These are phyloP conservation scores for Heliocidaris tuberculata DNA, from an alignment of 35 echinoderm and acorn worm species.

Conservation along the genomic window DNA sequence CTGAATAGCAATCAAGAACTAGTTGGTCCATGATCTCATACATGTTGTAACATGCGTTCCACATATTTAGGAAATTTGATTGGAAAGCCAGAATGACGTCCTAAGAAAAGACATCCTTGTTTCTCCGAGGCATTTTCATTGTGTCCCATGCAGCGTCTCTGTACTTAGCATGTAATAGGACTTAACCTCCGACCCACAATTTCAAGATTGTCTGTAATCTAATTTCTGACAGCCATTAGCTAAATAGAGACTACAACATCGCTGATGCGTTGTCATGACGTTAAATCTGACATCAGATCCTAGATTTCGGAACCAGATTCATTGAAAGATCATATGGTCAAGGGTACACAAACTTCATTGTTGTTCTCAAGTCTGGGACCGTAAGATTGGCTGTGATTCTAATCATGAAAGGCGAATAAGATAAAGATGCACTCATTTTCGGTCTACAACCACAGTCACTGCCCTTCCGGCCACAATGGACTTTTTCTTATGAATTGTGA, in stretches of 20 bases:
- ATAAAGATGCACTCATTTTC: neutral
- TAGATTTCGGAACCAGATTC: neutral
- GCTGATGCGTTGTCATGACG: neutral
- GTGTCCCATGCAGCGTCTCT: neutral
- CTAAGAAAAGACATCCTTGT: neutral
- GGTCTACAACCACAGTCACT: neutral
- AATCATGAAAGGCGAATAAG: neutral
- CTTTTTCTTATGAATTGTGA: no score
- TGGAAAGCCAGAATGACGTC: neutral
- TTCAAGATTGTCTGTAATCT: slow-evolving; percentile 25
- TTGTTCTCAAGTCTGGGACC: neutral
- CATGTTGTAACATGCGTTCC: neutral
- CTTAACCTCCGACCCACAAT: neutral
- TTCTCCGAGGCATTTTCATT: neutral
- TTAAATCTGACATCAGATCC: neutral
- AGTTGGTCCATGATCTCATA: neutral
- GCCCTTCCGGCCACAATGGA: no score
- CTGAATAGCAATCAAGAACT: neutral
- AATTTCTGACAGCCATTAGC: slow-evolving; percentile 42
- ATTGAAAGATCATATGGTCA: slow-evolving; percentile 38
- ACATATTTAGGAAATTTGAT: slow-evolving; percentile 5
- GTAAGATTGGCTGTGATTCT: neutral
- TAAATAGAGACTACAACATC: neutral
- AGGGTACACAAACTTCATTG: slow-evolving; percentile 42
- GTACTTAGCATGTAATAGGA: slow-evolving; percentile 37